Conservation (phyloP, 2,113 vertebrate genomes). For the Aegithalos caudatus region DNA sequence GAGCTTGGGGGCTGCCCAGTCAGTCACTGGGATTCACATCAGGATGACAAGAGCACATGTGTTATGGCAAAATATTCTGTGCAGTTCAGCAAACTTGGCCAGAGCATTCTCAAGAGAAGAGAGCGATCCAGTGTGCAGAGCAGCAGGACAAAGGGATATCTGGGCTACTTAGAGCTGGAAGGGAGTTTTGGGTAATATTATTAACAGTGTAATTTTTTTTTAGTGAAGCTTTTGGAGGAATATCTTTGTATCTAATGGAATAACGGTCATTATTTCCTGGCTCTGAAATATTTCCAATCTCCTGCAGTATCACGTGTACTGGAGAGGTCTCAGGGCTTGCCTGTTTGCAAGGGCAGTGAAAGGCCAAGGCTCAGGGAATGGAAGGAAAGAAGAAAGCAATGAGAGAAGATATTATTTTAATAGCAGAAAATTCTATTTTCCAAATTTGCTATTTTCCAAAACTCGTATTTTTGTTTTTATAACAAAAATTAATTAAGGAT, state of each 20-base stretch:
- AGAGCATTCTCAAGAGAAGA: not conserved
- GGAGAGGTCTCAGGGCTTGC: not conserved
- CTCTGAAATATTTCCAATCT: slow-evolving; percentile 30
- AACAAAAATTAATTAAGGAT: slow-evolving; percentile 43
- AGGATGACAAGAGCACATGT: not conserved
- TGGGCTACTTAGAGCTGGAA: not conserved
- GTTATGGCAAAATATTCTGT: not conserved
- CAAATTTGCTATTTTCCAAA: too few species aligned
- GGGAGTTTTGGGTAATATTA: not conserved
- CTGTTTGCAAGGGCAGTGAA: not conserved
- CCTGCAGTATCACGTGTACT: not conserved
- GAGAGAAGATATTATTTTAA: not conserved
- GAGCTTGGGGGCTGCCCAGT: accelerated
- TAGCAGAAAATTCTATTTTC: not conserved
- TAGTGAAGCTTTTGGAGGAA: not conserved
- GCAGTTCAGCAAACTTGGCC: not conserved
- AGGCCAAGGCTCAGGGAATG: not conserved
- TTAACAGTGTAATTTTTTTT: not conserved
- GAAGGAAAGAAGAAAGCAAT: not conserved
- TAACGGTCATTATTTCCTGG: slow-evolving; percentile 33
- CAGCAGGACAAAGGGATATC: not conserved
- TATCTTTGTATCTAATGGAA: slow-evolving; percentile 7
- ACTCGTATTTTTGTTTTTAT: not conserved
- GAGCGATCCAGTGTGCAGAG: not conserved
- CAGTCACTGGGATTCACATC: not conserved